phyloP scores from a whole-genome alignment of 2,113 vertebrate species.

The Zapornia atra region DNA sequence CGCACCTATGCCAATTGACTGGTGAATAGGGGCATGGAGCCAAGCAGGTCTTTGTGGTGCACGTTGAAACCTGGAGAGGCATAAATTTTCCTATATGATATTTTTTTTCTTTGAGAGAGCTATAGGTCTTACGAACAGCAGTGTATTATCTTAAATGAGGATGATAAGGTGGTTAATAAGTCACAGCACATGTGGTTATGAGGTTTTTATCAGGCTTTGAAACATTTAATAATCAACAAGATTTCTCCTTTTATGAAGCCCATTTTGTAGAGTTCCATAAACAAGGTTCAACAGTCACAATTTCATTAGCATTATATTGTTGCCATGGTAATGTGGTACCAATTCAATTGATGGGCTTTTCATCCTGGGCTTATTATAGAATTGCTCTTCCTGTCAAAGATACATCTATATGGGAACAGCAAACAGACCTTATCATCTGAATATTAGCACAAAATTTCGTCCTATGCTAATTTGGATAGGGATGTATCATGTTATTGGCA shows the following conservation, averaged over 20 bases:
- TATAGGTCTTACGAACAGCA: background rate
- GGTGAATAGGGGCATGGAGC: background rate
- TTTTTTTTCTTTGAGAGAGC: background rate
- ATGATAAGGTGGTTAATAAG: slow-evolving; percentile 11
- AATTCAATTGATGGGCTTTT: slow-evolving; percentile 68
- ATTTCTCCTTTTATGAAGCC: slow-evolving; percentile 30
- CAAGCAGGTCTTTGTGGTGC: background rate
- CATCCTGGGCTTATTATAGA: slow-evolving; percentile 61
- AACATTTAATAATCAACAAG: slow-evolving; percentile 7
- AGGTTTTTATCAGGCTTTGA: slow-evolving; percentile 20
- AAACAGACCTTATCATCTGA: slow-evolving; percentile 30
- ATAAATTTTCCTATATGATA: background rate
- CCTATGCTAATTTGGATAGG: background rate
- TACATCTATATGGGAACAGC: slow-evolving; percentile 35
- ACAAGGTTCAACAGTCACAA: slow-evolving; percentile 66
- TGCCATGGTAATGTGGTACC: slow-evolving; percentile 66
- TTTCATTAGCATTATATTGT: slow-evolving; percentile 71
- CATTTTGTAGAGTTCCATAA: slow-evolving; percentile 55
- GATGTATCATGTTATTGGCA: background rate
- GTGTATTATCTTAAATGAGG: background rate
- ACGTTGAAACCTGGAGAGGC: background rate
- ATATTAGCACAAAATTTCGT: slow-evolving; percentile 2
- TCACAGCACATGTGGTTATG: background rate
- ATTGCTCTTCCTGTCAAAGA: slow-evolving; percentile 61
- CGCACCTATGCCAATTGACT: background rate